A percentile compares a stretch with the other conserved stretches of the same genome.
Conservation (phyloP, 37 sponge, comb jelly and placozoan genomes). For the Hormiphora californensis region DNA sequence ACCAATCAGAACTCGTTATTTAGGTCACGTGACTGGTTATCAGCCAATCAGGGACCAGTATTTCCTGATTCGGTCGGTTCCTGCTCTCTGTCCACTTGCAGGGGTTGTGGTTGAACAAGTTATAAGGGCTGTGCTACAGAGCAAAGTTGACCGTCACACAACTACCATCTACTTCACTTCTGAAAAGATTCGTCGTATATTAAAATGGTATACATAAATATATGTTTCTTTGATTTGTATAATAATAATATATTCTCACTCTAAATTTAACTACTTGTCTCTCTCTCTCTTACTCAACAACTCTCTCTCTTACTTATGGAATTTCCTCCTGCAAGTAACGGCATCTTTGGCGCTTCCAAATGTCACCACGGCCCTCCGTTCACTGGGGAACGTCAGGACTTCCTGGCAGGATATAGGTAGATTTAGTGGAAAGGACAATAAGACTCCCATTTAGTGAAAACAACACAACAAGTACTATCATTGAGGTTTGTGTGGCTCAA, state of each 20-base stretch:
- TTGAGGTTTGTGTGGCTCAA: no score
- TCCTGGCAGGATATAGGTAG: neutral
- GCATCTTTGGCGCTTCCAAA: constrained; percentile 37
- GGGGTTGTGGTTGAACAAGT: no score
- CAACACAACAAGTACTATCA: no score
- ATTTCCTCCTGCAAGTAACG: constrained; percentile 8
- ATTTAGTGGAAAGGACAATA: no score
- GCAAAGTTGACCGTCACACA: constrained; percentile 55
- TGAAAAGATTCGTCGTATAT: neutral
- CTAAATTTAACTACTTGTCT: no score
- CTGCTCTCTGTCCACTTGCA: no score
- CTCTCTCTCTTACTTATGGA: constrained; percentile 39
- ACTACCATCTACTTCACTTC: constrained; percentile 42
- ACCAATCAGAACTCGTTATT: no score
- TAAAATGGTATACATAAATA: neutral
- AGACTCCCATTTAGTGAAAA: no score
- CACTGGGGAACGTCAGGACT: constrained; percentile 16
- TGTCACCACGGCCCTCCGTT: constrained; percentile 17
- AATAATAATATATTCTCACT: neutral
- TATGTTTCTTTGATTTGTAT: neutral
- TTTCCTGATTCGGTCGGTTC: no score
- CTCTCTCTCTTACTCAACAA: no score
- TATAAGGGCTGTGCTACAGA: neutral
- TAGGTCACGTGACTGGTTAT: no score
- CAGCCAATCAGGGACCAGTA: no score